Evolutionary conservation across 2,888 invertebrate species (phyloP), one percentile per base, ranked within the genome.

Genomic region (Plagodis pulveraria): DNA sequence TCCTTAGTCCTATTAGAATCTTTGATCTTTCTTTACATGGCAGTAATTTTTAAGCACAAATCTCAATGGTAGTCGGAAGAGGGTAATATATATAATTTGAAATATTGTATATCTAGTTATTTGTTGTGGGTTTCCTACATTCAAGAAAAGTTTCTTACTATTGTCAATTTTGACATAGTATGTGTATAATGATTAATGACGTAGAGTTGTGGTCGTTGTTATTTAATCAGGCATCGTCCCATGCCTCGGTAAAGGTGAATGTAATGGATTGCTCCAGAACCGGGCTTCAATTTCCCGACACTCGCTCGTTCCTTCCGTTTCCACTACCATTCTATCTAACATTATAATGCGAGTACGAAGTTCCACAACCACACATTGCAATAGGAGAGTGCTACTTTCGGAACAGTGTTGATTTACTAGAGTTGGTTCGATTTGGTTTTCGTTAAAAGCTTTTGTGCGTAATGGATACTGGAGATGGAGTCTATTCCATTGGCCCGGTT

Each of bases 281-380:
- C 74, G 65, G 67, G 62, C 77, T 80, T 79, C 73, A 78, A 80
- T 81, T 80, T 83, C 77, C 80, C 42, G 47, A 76, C 66, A 66
- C 63, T 66, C 65, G 66, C 73, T 72, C 62, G 67, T 72, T 74
- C 65, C 70, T 77, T 79, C 80, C 76, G 71, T 67, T 66, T 52
- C 63, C 11, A 34, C 38, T 51, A 55, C 51, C 35, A 50, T 64
- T 50, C 22, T 22, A 22, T 22, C 42, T 73, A 74, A 62, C 67
- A 74, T 71, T 73, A 66, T 64, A 41, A 41, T 8, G 5, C n/a
- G n/a, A 10, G 59, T 59, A 63, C 35, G 22, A 43, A n/a, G 47
- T 53, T 54, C 38, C 47, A 56, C 35, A 36, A 49, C 9, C 33
- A 47, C 42, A 66, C 62, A 62, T 45, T 60, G 6, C 56, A 57